Conservation (phyloP, 2,888 invertebrate genomes). For the Drosophila kuntzei region DNA sequence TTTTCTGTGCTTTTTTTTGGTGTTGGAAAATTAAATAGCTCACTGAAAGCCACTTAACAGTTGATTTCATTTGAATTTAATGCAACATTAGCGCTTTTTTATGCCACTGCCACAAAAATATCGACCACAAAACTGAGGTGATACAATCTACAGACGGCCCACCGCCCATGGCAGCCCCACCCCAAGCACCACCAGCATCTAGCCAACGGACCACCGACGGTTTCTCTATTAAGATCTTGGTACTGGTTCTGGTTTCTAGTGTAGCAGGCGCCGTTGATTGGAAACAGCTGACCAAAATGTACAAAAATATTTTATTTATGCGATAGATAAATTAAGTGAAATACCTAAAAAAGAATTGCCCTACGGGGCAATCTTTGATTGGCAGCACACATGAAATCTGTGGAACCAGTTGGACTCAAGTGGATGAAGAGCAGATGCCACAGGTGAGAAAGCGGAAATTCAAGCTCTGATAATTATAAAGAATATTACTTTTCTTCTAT, state of each 20-base stretch:
- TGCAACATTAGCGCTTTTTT: slow-evolving; percentile 76
- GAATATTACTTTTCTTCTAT: neutral
- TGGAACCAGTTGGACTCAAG: slow-evolving; percentile 23
- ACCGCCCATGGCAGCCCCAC: slow-evolving; percentile 4
- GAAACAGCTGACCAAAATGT: slow-evolving; percentile 76
- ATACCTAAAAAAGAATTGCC: slow-evolving; percentile 34
- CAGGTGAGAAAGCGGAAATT: slow-evolving; percentile 40
- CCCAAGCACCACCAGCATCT: slow-evolving; percentile 1
- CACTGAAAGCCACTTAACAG: slow-evolving; percentile 78
- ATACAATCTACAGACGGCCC: slow-evolving; percentile 55
- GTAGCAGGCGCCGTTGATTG: slow-evolving; percentile 72
- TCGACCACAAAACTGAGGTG: slow-evolving; percentile 46
- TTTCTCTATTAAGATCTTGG: slow-evolving; percentile 28
- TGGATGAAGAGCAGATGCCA: slow-evolving; percentile 54
- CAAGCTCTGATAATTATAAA: slow-evolving; percentile 1
- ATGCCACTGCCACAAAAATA: slow-evolving; percentile 47
- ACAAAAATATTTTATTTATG: slow-evolving; percentile 78
- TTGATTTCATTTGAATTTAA: slow-evolving; percentile 80
- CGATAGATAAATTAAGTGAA: slow-evolving; percentile 69
- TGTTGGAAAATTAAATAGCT: slow-evolving; percentile 76
- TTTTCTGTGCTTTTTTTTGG: slow-evolving; percentile 19
- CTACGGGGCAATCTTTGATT: slow-evolving; percentile 50
- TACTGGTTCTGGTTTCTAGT: slow-evolving; percentile 19
- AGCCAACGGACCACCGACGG: slow-evolving; percentile 64
- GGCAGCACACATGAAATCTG: slow-evolving; percentile 57